Evolutionary conservation across 1,140 invertebrate species (phyloP), one percentile per base, ranked within the genome.

Genomic region (Saxidomus purpurata): DNA sequence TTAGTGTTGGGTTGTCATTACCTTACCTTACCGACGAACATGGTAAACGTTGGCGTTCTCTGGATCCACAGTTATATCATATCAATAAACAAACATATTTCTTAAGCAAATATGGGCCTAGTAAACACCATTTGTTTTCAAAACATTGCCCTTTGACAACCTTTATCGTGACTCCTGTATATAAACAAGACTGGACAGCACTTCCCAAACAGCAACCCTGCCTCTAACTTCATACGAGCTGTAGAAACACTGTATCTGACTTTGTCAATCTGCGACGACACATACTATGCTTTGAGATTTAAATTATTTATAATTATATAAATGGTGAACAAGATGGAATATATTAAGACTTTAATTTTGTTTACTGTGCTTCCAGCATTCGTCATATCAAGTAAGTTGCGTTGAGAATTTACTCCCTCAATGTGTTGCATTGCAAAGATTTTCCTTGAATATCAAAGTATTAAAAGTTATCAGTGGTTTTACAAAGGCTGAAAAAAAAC

Each of bases 81-180:
- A 82, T 82, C 59, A 13, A 22, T 63, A 43, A 11, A 69, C 82
- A 84, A 84, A 84, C 82, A 69, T 84, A 61, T 40, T 40, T 43
- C 40, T 43, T 38, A 61, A 63, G 59, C 28, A 84, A 84, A 49
- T 43, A 34, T 40, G 63, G 25, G 36, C 25, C 52, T 36, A 28
- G 28, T 28, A 47, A 71, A 59, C 38, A 61, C 59, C 31, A 28
- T 84, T 87, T 87, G 69, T 76, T 77, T 77, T 87, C 40, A 38
- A 87, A 76, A 87, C 84, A 76, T 40, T 87, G 84, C 40, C 69
- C 84, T 77, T 31, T 77, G 74, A 63, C 71, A 43, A 87, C 84
- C 34, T 63, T 31, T 87, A 40, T 77, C 31, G 28, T 77, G 40
- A 28, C 38, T 28, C 38, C 1, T 43, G 38, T 69, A 74, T 85